Evolutionary conservation across 2,888 invertebrate species (phyloP).

Genomic region (Pyrrhia umbra): DNA sequence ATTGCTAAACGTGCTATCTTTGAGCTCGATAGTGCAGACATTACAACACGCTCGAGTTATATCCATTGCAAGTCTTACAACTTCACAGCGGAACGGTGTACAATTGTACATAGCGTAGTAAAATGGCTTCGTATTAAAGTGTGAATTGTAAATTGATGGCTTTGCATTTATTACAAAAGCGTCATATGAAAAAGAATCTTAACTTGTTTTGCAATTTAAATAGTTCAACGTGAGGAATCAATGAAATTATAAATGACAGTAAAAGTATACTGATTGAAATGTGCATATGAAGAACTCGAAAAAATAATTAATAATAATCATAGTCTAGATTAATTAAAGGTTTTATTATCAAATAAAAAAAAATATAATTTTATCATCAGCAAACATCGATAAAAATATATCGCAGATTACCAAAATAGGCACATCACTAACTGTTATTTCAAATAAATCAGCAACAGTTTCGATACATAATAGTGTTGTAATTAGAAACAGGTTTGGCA

Average conservation of each 20-base stretch:
- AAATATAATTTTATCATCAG: too few relatives aligned
- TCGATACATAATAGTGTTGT: constrained; percentile 35
- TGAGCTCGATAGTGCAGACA: constrained; percentile 19
- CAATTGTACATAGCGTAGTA: not conserved
- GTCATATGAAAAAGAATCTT: not conserved
- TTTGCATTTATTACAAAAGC: too few relatives aligned
- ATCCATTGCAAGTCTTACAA: constrained; percentile 15
- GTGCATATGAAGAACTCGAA: too few relatives aligned
- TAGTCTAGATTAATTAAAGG: too few relatives aligned
- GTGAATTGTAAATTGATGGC: constrained; percentile 16
- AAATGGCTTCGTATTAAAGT: not conserved
- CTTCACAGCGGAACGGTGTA: constrained; percentile 22
- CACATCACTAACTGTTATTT: constrained; percentile 21
- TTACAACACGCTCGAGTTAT: constrained; percentile 29
- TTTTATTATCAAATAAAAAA: too few relatives aligned
- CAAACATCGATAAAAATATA: not conserved
- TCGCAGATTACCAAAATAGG: not conserved
- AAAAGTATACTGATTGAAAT: too few relatives aligned
- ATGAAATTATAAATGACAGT: too few relatives aligned
- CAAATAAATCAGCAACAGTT: not conserved
- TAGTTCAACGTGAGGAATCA: too few relatives aligned
- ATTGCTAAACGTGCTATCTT: constrained; percentile 44
- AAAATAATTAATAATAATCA: too few relatives aligned
- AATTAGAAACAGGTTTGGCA: constrained; percentile 48
- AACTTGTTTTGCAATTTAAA: too few relatives aligned